A percentile compares a stretch with the other conserved stretches of the same genome.
Evolutionary conservation across 2,113 vertebrate species (phyloP).

Genomic region (Ictalurus punctatus): DNA sequence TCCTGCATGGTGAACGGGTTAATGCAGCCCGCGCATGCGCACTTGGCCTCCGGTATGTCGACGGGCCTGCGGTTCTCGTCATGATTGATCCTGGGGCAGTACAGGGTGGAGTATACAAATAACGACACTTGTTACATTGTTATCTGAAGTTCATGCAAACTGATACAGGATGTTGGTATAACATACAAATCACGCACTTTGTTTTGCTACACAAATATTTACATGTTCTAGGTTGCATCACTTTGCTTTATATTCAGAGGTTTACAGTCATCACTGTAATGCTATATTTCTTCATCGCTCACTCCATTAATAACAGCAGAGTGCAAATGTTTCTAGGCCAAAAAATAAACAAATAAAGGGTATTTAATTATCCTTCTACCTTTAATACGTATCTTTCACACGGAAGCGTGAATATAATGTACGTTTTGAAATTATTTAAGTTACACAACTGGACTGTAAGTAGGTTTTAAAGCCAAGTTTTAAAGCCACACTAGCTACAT

Average conservation of each 20-base stretch:
- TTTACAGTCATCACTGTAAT: background rate
- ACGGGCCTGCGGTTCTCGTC: constrained; percentile 73
- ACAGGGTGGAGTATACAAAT: constrained; percentile 2
- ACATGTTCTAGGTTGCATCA: background rate
- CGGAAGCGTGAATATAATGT: background rate
- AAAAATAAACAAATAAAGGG: background rate
- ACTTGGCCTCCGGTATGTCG: constrained; percentile 80
- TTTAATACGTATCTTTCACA: background rate
- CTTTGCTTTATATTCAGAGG: background rate
- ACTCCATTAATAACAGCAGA: background rate
- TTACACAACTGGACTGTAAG: background rate
- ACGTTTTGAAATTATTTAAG: background rate
- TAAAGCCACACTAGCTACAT: background rate
- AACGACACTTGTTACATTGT: background rate
- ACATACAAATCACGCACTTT: background rate
- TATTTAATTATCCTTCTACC: background rate
- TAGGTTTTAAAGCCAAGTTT: background rate
- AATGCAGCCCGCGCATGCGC: constrained; percentile 80
- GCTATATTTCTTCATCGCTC: background rate
- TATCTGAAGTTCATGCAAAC: background rate
- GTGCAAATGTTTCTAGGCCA: background rate
- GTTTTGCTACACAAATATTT: background rate
- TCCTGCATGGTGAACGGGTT: constrained; percentile 87
- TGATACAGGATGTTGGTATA: background rate
- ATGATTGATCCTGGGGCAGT: constrained; percentile 77